Percentiles rank a stretch among this genome's conserved stretches.
These are phyloP conservation scores for Merluccius polli DNA, from an alignment of 2,797 vertebrate genomes.

Conservation along the genomic window DNA sequence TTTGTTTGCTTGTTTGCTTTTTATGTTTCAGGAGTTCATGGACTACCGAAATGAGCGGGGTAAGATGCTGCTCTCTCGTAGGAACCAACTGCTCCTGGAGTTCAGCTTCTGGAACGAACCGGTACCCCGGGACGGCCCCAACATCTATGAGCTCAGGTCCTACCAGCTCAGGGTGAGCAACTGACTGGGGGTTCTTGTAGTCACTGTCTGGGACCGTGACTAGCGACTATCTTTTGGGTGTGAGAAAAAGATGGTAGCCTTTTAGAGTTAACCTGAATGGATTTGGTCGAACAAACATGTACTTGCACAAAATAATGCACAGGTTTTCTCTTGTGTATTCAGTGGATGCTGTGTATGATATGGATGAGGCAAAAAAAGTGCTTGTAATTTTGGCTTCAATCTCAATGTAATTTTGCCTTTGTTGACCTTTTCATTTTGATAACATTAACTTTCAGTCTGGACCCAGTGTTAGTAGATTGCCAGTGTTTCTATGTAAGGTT, in stretches of 20 bases:
- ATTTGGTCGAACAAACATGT: background rate
- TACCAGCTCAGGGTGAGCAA: conserved; percentile 92
- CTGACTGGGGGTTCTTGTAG: background rate
- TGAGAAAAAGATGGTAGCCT: background rate
- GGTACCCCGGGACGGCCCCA: conserved; percentile 84
- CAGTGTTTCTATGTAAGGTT: background rate
- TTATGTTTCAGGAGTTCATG: conserved; percentile 78
- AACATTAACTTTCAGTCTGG: background rate
- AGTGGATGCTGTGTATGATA: background rate
- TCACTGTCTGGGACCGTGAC: background rate
- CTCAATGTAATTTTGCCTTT: background rate
- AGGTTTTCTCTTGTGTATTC: background rate
- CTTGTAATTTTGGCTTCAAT: too few species aligned
- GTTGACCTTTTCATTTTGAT: background rate
- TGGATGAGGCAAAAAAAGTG: too few species aligned
- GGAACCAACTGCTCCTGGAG: conserved; percentile 91
- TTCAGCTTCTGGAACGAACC: conserved; percentile 99
- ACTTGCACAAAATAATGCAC: background rate
- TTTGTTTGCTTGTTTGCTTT: conserved; percentile 8
- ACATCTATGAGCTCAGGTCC: conserved; percentile 93
- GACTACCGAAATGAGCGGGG: conserved; percentile 88
- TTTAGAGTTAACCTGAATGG: background rate
- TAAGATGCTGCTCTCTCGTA: conserved; percentile 91
- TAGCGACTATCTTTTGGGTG: too few species aligned
- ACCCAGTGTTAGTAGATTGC: background rate